Evolutionary conservation across 2,888 invertebrate species (phyloP).

Genomic region (Leucoptera coffeella): DNA sequence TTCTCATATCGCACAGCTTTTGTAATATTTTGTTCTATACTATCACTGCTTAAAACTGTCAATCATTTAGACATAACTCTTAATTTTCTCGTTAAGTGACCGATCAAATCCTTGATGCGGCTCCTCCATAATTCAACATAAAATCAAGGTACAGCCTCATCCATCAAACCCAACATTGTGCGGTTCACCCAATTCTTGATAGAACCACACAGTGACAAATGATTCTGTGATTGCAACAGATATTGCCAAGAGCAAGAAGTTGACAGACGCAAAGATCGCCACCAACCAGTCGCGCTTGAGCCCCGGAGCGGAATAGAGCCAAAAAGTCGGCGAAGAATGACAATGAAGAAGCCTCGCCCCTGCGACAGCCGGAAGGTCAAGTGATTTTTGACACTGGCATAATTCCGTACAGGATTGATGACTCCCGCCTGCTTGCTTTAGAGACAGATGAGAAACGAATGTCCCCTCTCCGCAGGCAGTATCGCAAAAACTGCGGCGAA

Average conservation of each 20-base stretch:
- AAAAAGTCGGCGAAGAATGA: background rate
- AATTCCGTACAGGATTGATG: conserved; percentile 36
- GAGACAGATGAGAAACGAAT: conserved; percentile 27
- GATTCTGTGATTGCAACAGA: conserved; percentile 36
- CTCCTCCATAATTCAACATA: too few species aligned
- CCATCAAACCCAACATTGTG: conserved; percentile 16
- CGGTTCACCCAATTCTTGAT: conserved; percentile 6
- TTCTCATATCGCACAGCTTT: too few species aligned
- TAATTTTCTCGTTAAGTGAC: too few species aligned
- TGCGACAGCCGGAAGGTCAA: conserved; percentile 3
- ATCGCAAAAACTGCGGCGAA: conserved; percentile 1
- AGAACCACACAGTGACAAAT: conserved; percentile 36
- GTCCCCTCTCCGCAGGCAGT: conserved; percentile 12
- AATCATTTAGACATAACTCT: too few species aligned
- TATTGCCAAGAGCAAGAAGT: conserved; percentile 18
- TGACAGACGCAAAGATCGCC: conserved; percentile 2
- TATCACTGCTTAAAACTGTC: too few species aligned
- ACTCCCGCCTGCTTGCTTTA: conserved; percentile 11
- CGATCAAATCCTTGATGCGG: too few species aligned
- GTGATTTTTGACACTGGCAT: conserved; percentile 10
- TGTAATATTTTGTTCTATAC: too few species aligned
- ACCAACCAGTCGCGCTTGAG: background rate
- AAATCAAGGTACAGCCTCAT: conserved; percentile 28
- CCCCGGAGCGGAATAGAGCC: background rate
- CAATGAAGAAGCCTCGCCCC: conserved; percentile 1